Base-by-base conservation (phyloP, 2,888 invertebrate genomes). In the Sepiola atlantica region DNA sequence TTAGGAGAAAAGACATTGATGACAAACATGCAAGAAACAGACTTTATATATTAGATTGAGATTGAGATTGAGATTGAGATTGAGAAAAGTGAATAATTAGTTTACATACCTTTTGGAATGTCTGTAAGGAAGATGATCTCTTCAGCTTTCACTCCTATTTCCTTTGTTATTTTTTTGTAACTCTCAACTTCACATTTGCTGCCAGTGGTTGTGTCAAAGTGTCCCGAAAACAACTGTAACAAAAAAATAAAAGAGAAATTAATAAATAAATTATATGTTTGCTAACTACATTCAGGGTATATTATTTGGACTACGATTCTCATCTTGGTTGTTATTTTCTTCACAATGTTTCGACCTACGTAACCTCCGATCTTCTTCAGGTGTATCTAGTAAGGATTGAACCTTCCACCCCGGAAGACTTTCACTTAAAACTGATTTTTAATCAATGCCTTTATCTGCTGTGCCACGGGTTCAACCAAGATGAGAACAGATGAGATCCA, bases 121-220 rank as follows among this genome's bases (percentile, higher is more conserved):
- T 99, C 99, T 91, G 99, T 99, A 28, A 99, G 98, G 97, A 99
- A 99, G 32, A 99, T 97, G 93, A 99, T 98, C 95, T 98, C 98
- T 20, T 98, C 98, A 32, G 98, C 97, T 90, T 98, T 97, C 95
- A 98, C 98, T 94, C 98, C 98, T 92, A 99, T 98, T 96, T 98
- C 98, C 95, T 98, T 98, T 1, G 98, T 98, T 95, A 99, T 99
- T 93, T 98, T 98, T 94, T 97, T 98, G 97, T 99, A 99, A 96
- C 99, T 99, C 4, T 98, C 97, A 0, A 98, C 96, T 95, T 99
- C 98, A 95, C 98, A 98, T 97, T 99, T 99, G 57, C 98, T 97
- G 0, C 99, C 99, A 94, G 98, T 98, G 12, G 98, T 98, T 0
- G 99, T 99, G 97, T 99, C 99, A 97, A 99, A 99, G 97, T 98